Conservation (phyloP, 2,888 invertebrate genomes). For the Acrobasis suavella region DNA sequence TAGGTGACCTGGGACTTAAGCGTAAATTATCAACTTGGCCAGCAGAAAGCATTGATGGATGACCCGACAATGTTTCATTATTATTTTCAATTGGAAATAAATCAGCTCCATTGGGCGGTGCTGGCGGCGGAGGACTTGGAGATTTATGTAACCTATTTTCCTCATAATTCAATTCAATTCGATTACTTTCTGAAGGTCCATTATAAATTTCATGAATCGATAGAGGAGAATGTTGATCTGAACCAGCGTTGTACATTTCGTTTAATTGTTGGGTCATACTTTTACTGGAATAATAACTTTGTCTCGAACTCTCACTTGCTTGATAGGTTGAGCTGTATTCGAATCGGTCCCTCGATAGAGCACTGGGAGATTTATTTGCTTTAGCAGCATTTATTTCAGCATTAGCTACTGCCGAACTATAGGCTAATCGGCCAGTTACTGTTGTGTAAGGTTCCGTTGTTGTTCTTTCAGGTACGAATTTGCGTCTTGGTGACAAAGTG, state of each 20-base stretch:
- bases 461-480: conserved; percentile 80
- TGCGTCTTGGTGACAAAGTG: conserved; percentile 82
- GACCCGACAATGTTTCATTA: conserved; percentile 49
- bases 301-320: conserved; percentile 59
- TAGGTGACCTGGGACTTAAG: conserved; percentile 87
- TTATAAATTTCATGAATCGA: conserved; percentile 86
- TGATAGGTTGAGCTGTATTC: conserved; percentile 82
- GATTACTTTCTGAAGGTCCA: conserved; percentile 65
- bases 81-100: conserved; percentile 75
- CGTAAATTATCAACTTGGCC: conserved; percentile 75
- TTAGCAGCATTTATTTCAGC: conserved; percentile 82
- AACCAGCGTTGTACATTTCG: conserved; percentile 73
- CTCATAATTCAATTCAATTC: conserved; percentile 73
- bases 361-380: conserved; percentile 74
- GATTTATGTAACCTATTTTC: conserved; percentile 77
- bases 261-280: conserved; percentile 69
- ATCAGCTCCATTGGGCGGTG: conserved; percentile 85
- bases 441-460: conserved; percentile 85
- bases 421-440: conserved; percentile 84
- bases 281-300: conserved; percentile 67
- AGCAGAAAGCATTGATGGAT: conserved; percentile 62
- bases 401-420: conserved; percentile 86
- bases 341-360: conserved; percentile 82
- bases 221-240: conserved; percentile 84
- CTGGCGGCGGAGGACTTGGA: conserved; percentile 91